Evolutionary conservation across 2,888 invertebrate genomes (phyloP), one percentile per base, ranked within the genome.

Genomic region (Oxytorus armatus): DNA sequence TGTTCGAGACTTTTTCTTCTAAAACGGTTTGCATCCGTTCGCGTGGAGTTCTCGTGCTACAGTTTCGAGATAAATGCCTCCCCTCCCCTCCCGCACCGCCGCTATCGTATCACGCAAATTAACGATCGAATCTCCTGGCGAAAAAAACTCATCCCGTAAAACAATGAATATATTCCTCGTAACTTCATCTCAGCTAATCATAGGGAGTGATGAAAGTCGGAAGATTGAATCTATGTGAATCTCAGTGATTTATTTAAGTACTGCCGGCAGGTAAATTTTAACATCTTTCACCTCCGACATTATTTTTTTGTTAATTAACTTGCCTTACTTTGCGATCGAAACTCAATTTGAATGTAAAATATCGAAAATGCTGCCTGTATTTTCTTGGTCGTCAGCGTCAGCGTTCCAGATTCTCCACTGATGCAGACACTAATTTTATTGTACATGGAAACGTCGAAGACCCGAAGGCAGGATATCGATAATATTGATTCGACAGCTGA

Each of bases 401-500:
- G 29, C 25, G 10, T 8, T 55, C 14, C 55, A 29, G 55, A 55
- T 29, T 14, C 29, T 55, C 14, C 55, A 55, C 14, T 14, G 29
- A n/a, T 14, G 29, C 25, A 8, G 10, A 44, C n/a, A 25, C 16
- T 14, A 47, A 23, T 63, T 16, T 63, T 63, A 44, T 47, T 16
- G 25, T 11, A 63, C 10, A 21, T 5, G 10, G 8, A 33, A 21
- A 36, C 11, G 14, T 21, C 29, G 39, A 57, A 51, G 49, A 25
- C 14, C 49, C 49, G 49, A 11, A 42, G 36, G 25, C 16, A 33
- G 21, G 29, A 33, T 4, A 36, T 36, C 1, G 10, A 33, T 57
- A 51, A 51, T 68, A 68, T 76, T 68, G 53, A 76, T 76, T 61
- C 18, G 29, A 39, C 10, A 14, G 21, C 65, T 65, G 53, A 47